phyloP scores from a whole-genome alignment of 1,140 invertebrate genomes.

The Euura lappo region DNA sequence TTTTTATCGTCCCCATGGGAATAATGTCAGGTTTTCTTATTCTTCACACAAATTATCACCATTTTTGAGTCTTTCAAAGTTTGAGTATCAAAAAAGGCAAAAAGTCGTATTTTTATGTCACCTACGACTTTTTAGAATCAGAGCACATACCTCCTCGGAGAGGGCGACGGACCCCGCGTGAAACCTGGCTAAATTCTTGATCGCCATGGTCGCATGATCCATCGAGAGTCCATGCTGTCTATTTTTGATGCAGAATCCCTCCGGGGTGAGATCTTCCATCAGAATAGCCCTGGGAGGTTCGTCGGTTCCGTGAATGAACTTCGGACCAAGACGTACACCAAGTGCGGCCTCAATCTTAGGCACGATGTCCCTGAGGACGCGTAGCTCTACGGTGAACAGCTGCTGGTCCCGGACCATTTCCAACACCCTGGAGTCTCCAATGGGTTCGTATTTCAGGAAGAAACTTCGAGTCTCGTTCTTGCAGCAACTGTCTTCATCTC shows the following conservation, averaged over 20 bases:
- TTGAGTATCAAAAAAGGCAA: background rate
- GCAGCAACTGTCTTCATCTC: too few species aligned
- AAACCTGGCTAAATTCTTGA: conserved; percentile 60
- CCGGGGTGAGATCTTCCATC: conserved; percentile 53
- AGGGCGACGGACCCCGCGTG: conserved; percentile 61
- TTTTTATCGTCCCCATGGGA: too few species aligned
- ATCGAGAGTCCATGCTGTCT: conserved; percentile 56
- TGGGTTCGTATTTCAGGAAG: conserved; percentile 28
- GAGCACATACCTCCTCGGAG: conserved; percentile 47
- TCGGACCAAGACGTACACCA: conserved; percentile 20
- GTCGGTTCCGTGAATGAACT: conserved; percentile 21
- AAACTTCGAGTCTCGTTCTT: conserved; percentile 11
- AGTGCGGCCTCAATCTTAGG: conserved; percentile 23
- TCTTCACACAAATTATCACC: too few species aligned
- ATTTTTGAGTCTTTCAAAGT: background rate
- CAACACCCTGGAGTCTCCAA: background rate
- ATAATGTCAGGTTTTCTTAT: too few species aligned
- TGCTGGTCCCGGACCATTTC: conserved; percentile 19
- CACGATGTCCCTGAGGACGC: conserved; percentile 23
- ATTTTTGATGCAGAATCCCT: conserved; percentile 57
- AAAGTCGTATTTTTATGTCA: too few species aligned
- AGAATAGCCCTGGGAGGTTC: conserved; percentile 44
- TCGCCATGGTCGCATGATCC: conserved; percentile 49
- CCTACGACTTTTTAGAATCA: too few species aligned
- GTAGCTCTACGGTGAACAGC: conserved; percentile 24